phyloP scores from a whole-genome alignment of 2,888 invertebrate species.

The Crocallis elinguaria region DNA sequence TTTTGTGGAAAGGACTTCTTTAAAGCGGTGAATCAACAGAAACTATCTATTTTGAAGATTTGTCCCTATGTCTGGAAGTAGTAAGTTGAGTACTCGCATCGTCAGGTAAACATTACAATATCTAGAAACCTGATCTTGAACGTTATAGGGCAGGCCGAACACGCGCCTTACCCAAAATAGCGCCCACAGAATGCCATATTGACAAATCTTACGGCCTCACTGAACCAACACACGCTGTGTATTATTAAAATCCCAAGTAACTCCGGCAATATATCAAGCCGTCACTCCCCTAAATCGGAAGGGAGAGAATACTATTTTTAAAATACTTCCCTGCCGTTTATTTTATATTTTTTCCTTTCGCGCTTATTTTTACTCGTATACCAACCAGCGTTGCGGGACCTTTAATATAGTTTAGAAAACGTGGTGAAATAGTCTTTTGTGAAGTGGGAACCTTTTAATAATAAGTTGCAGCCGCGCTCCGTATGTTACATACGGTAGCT shows the following conservation, averaged over 20 bases:
- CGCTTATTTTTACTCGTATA: slow-evolving; percentile 74
- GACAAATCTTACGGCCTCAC: slow-evolving; percentile 83
- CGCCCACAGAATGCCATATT: slow-evolving; percentile 77
- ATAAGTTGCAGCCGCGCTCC: slow-evolving; percentile 74
- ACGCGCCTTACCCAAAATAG: slow-evolving; percentile 80
- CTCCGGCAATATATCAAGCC: slow-evolving; percentile 80
- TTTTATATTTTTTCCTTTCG: slow-evolving; percentile 79
- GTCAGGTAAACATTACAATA: slow-evolving; percentile 68
- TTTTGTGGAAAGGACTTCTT: too few species aligned
- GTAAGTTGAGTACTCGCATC: slow-evolving; percentile 32
- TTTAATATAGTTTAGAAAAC: slow-evolving; percentile 27
- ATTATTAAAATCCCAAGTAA: slow-evolving; percentile 84
- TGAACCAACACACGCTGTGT: slow-evolving; percentile 80
- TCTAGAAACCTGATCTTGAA: slow-evolving; percentile 67
- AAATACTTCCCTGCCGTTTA: slow-evolving; percentile 79
- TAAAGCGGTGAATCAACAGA: too few species aligned
- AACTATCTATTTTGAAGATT: slow-evolving; percentile 2
- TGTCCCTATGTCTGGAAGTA: slow-evolving; percentile 17
- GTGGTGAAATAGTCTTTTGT: slow-evolving; percentile 46
- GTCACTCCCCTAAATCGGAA: slow-evolving; percentile 72
- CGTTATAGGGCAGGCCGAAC: slow-evolving; percentile 52
- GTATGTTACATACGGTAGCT: slow-evolving; percentile 67
- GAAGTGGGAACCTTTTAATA: slow-evolving; percentile 68
- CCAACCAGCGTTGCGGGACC: slow-evolving; percentile 52
- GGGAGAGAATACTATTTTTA: slow-evolving; percentile 79